A percentile compares a stretch with the other conserved stretches of the same genome.
Conservation (phyloP, 2,888 invertebrate genomes). For the Pheosia gnoma region DNA sequence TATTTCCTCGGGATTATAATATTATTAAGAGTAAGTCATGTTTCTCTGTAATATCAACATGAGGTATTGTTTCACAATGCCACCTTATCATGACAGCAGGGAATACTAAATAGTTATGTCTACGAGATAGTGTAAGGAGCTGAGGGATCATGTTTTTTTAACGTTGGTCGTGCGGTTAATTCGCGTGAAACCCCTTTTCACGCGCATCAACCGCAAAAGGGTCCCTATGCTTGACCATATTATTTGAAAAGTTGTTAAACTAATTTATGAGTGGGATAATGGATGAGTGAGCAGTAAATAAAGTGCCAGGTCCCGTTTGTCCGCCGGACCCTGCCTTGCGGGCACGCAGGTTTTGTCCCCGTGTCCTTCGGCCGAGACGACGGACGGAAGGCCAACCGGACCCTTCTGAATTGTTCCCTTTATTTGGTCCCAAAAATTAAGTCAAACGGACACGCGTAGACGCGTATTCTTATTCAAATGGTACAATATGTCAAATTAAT, state of each 20-base stretch:
- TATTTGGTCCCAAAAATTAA: no score
- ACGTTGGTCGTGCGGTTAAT: conserved; percentile 36
- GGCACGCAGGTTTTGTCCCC: conserved; percentile 64
- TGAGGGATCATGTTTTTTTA: conserved; percentile 12
- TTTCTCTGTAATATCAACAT: no score
- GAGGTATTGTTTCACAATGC: no score
- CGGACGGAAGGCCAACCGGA: conserved; percentile 60
- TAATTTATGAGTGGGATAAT: conserved; percentile 63
- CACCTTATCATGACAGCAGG: no score
- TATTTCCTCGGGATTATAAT: background rate
- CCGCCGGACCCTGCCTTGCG: conserved; percentile 45
- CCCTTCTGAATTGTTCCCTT: conserved; percentile 32
- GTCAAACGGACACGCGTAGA: background rate
- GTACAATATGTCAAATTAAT: no score
- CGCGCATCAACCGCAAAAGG: conserved; percentile 29
- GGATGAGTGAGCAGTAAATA: conserved; percentile 49
- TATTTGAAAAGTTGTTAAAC: conserved; percentile 57
- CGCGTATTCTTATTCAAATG: no score
- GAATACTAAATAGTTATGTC: no score
- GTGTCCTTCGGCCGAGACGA: conserved; percentile 61
- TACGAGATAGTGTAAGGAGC: background rate
- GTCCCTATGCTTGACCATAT: conserved; percentile 51
- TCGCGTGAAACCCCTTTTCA: conserved; percentile 30
- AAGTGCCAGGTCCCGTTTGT: conserved; percentile 57
- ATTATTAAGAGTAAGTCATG: no score